Percentiles rank a stretch among this genome's conserved stretches.
phyloP scores from a whole-genome alignment of 2,797 vertebrate genomes.

The Thamnophis elegans region DNA sequence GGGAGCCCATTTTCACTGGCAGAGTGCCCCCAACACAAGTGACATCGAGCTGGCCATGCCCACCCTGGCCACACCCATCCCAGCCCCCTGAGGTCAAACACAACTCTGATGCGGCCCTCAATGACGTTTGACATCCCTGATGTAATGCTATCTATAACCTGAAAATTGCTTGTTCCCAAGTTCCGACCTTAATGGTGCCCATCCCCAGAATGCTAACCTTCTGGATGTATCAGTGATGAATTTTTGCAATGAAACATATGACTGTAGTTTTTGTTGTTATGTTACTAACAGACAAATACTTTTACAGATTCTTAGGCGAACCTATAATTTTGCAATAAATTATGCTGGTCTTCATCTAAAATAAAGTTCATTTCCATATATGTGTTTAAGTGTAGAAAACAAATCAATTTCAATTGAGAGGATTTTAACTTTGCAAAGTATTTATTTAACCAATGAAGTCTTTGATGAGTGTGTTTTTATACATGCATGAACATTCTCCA shows the following conservation, averaged over 20 bases:
- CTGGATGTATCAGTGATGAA: neutral
- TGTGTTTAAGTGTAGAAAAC: neutral
- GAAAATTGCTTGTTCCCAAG: neutral
- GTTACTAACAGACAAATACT: neutral
- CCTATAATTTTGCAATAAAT: neutral
- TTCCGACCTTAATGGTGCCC: neutral
- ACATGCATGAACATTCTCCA: neutral
- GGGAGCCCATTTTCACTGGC: no score
- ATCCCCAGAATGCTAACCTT: neutral
- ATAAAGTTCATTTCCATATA: neutral
- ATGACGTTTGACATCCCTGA: no score
- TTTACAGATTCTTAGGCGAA: neutral
- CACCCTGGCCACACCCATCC: no score
- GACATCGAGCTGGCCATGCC: no score
- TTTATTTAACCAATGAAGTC: neutral
- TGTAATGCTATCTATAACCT: neutral
- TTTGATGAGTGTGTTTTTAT: neutral
- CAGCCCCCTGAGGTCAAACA: no score
- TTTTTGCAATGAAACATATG: neutral
- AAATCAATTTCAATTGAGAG: neutral
- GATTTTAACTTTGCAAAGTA: neutral
- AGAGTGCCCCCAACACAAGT: no score
- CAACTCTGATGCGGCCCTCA: no score
- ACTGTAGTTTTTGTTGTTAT: neutral
- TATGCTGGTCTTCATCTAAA: constrained; percentile 2